Percentiles rank a stretch among this genome's conserved stretches.
phyloP scores from a whole-genome alignment of 2,888 invertebrate genomes.

The Megalurothrips usitatus region DNA sequence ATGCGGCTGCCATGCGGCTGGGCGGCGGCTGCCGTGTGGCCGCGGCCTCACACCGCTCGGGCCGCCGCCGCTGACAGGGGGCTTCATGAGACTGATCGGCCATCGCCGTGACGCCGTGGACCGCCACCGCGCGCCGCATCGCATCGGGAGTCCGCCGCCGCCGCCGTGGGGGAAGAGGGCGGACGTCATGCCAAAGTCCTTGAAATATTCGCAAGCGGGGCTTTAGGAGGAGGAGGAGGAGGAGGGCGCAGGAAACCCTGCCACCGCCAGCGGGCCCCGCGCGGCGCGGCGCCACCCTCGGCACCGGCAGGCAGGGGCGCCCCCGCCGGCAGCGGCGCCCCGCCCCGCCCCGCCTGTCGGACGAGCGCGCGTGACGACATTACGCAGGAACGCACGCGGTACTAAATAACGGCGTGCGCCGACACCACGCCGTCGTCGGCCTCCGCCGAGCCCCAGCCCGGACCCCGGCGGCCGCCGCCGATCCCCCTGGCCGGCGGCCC shows the following conservation, averaged over 20 bases:
- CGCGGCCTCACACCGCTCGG: not conserved
- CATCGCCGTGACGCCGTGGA: too few species aligned
- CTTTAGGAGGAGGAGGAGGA: not conserved
- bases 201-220: slow-evolving; percentile 17
- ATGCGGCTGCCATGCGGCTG: not conserved
- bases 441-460: not conserved
- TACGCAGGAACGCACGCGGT: slow-evolving; percentile 10
- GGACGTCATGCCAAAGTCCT: not conserved
- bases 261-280: not conserved
- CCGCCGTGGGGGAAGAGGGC: not conserved
- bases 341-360: not conserved
- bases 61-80: too few species aligned
- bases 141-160: not conserved
- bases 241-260: too few species aligned
- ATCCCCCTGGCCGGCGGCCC: not conserved
- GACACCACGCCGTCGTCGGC: not conserved
- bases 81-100: too few species aligned
- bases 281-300: not conserved
- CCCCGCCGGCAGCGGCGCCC: not conserved
- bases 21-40: not conserved
- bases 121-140: too few species aligned
- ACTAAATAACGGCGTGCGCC: not conserved
- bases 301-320: not conserved
- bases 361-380: slow-evolving; percentile 18
- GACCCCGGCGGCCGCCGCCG: too few species aligned